phyloP scores from a whole-genome alignment of 2,888 invertebrate genomes.

The Drosophila birchii region DNA sequence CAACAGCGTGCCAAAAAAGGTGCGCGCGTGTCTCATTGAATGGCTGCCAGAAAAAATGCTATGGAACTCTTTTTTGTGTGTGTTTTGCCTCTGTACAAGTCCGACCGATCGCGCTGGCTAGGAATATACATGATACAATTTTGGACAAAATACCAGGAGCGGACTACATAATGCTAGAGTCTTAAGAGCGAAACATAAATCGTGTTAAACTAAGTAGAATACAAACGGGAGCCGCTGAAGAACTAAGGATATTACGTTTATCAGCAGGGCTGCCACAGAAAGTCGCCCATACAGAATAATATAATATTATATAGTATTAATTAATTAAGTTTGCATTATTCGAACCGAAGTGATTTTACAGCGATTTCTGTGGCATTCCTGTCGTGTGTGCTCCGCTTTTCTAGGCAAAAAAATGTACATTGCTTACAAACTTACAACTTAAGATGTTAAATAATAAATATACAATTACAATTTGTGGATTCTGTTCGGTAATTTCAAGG shows the following conservation, averaged over 20 bases:
- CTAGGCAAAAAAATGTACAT: constrained; percentile 33
- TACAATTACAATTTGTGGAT: constrained; percentile 53
- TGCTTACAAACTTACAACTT: constrained; percentile 20
- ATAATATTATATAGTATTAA: neutral
- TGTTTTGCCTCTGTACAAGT: constrained; percentile 61
- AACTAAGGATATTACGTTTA: constrained; percentile 25
- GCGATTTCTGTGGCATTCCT: neutral
- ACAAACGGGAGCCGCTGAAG: constrained; percentile 55
- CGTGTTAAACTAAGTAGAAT: constrained; percentile 67
- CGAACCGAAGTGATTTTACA: neutral
- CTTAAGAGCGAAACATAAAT: constrained; percentile 43
- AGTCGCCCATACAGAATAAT: neutral
- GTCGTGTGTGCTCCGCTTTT: constrained; percentile 7
- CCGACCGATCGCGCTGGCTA: constrained; percentile 36
- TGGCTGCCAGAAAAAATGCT: constrained; percentile 83
- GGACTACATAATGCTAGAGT: constrained; percentile 35
- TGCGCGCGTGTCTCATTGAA: constrained; percentile 69
- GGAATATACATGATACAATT: constrained; percentile 41
- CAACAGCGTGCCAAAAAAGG: constrained; percentile 63
- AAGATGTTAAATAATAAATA: constrained; percentile 47
- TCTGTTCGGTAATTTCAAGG: constrained; percentile 75
- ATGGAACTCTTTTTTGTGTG: constrained; percentile 56
- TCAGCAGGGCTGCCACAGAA: neutral
- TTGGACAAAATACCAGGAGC: constrained; percentile 44
- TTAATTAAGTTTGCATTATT: neutral